phyloP scores from a whole-genome alignment of 2,888 invertebrate genomes.

The Microchrysa polita region DNA sequence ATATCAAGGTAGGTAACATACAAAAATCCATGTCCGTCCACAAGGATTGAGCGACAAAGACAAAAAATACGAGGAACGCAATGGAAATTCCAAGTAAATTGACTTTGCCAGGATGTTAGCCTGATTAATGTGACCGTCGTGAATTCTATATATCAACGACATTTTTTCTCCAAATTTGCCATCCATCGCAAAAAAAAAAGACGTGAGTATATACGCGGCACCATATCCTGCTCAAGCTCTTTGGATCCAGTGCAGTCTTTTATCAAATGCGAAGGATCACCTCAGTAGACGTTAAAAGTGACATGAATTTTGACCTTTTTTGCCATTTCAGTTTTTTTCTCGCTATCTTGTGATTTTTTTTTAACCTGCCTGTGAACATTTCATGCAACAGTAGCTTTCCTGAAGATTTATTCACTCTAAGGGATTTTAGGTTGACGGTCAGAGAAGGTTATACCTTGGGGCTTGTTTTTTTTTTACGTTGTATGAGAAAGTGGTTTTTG shows the following conservation, averaged over 20 bases:
- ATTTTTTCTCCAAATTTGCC: no score
- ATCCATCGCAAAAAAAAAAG: no score
- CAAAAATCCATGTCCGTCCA: no score
- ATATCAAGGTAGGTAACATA: no score
- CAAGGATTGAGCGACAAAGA: no score
- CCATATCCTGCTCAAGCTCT: neutral
- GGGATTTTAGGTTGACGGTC: neutral
- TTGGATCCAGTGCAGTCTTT: neutral
- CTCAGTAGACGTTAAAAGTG: neutral
- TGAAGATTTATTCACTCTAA: slow-evolving; percentile 11
- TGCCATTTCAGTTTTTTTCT: neutral
- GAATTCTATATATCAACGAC: slow-evolving; percentile 20
- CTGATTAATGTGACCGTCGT: slow-evolving; percentile 33
- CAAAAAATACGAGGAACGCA: no score
- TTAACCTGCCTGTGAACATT: slow-evolving; percentile 10
- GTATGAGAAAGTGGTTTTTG: no score
- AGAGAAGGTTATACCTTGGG: no score
- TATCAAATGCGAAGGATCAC: neutral
- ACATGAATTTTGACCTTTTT: slow-evolving; percentile 10
- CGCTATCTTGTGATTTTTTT: neutral
- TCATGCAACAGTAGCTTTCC: slow-evolving; percentile 23
- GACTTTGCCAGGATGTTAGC: slow-evolving; percentile 10
- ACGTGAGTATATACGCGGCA: neutral
- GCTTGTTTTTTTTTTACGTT: no score
- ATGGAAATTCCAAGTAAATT: slow-evolving; percentile 15